Percentiles rank a stretch among this genome's conserved stretches.
These are phyloP conservation scores for Aegotheles bennettii DNA, from an alignment of 2,113 vertebrate species.

Conservation along the genomic window DNA sequence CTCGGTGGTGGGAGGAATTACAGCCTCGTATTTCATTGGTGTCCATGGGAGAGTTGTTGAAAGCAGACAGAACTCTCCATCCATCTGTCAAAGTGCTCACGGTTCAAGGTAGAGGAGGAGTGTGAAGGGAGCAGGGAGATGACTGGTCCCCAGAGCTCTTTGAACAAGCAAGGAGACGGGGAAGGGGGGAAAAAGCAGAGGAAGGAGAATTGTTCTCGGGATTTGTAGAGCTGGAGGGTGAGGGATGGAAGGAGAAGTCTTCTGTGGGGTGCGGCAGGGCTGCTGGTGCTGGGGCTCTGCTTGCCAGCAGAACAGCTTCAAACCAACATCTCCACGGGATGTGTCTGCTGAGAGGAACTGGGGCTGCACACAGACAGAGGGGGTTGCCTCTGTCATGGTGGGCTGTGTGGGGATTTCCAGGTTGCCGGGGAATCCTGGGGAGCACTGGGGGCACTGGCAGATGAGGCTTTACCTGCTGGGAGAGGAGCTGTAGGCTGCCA, in stretches of 20 bases:
- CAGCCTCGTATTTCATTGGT: neutral
- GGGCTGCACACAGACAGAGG: rapidly evolving
- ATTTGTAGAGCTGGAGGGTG: neutral
- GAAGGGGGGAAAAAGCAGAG: neutral
- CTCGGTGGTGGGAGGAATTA: neutral
- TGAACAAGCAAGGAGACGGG: neutral
- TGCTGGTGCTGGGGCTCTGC: rapidly evolving
- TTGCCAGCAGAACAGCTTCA: neutral
- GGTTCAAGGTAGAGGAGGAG: neutral
- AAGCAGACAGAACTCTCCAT: neutral
- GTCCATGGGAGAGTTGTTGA: neutral
- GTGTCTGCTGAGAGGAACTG: rapidly evolving
- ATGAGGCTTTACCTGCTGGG: neutral
- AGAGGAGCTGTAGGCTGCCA: neutral
- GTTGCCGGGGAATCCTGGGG: too few species aligned
- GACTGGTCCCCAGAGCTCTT: neutral
- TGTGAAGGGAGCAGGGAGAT: neutral
- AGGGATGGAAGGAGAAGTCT: neutral
- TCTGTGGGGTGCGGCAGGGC: neutral
- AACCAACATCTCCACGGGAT: rapidly evolving
- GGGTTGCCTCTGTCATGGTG: neutral
- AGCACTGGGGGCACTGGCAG: neutral
- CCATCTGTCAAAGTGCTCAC: neutral
- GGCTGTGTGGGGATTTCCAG: too few species aligned
- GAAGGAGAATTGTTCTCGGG: neutral